Conservation (phyloP, 2,888 invertebrate species). For the Odontothrips loti region DNA sequence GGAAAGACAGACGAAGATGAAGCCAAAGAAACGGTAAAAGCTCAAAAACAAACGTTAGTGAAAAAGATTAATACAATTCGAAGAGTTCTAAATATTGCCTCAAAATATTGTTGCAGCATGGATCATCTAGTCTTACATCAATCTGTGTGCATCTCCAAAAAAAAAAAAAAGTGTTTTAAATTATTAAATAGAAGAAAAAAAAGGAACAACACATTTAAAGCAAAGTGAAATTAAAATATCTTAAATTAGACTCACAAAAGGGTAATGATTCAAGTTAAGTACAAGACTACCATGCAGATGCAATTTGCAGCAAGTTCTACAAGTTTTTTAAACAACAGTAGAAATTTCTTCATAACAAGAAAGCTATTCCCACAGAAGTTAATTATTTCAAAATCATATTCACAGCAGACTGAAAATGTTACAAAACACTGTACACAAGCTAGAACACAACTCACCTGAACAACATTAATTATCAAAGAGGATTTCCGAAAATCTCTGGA, state of each 20-base stretch:
- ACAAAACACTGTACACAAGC: background rate
- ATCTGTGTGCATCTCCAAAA: constrained; percentile 3
- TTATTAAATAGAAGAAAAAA: constrained; percentile 27
- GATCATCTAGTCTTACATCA: background rate
- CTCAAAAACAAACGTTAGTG: too few species aligned
- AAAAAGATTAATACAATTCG: too few species aligned
- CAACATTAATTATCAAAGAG: constrained; percentile 21
- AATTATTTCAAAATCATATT: background rate
- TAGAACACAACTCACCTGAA: constrained; percentile 11
- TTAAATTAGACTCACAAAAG: background rate
- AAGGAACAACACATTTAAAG: background rate
- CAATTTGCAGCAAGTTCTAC: too few species aligned
- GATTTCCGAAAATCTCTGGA: constrained; percentile 18
- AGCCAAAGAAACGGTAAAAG: too few species aligned
- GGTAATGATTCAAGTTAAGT: background rate
- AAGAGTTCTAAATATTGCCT: too few species aligned
- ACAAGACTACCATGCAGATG: too few species aligned
- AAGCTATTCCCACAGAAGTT: background rate
- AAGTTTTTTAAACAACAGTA: too few species aligned
- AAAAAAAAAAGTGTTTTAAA: too few species aligned
- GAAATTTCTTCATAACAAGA: background rate
- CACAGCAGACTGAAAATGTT: background rate
- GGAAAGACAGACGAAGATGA: too few species aligned
- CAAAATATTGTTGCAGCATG: too few species aligned
- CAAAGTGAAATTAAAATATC: background rate